A percentile compares a stretch with the other conserved stretches of the same genome.
phyloP scores from a whole-genome alignment of 92 coral and sea anemone species.

The Heliopora coerulea region DNA sequence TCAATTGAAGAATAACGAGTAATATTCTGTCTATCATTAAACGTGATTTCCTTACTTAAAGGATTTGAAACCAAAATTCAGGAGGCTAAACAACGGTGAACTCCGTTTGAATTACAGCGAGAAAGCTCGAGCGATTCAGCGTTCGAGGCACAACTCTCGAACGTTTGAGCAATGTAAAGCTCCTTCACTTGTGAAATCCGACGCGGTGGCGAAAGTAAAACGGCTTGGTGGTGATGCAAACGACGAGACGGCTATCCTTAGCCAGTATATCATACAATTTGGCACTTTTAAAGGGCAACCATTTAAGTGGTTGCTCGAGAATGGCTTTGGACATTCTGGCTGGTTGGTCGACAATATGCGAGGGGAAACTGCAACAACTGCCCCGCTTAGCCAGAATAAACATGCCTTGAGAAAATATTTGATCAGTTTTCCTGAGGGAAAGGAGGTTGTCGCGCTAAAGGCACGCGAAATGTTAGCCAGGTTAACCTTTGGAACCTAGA shows the following conservation, averaged over 20 bases:
- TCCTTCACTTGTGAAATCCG: no score
- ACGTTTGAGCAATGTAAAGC: no score
- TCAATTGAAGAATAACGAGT: no score
- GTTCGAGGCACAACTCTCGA: no score
- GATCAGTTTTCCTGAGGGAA: constrained; percentile 37
- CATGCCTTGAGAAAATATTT: constrained; percentile 31
- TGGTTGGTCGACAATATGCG: constrained; percentile 31
- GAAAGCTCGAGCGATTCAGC: no score
- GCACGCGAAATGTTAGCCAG: no score
- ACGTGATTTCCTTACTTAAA: no score
- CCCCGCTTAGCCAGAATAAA: constrained; percentile 33
- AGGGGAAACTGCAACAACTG: constrained; percentile 33
- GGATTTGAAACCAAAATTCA: no score
- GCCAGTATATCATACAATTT: constrained; percentile 57
- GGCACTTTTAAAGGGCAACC: constrained; percentile 51
- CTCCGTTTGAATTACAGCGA: no score
- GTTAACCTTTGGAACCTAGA: no score
- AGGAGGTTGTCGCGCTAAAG: constrained; percentile 15
- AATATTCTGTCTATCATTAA: no score
- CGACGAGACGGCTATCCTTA: constrained; percentile 46
- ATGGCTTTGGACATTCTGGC: constrained; percentile 44
- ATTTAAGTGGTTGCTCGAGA: constrained; percentile 57
- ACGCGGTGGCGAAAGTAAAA: constrained; percentile 47
- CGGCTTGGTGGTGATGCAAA: constrained; percentile 42
- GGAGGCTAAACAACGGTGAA: no score